A percentile compares a stretch with the other conserved stretches of the same genome.
phyloP scores from a whole-genome alignment of 2,113 vertebrate genomes.

The Thalassarche chlororhynchos region DNA sequence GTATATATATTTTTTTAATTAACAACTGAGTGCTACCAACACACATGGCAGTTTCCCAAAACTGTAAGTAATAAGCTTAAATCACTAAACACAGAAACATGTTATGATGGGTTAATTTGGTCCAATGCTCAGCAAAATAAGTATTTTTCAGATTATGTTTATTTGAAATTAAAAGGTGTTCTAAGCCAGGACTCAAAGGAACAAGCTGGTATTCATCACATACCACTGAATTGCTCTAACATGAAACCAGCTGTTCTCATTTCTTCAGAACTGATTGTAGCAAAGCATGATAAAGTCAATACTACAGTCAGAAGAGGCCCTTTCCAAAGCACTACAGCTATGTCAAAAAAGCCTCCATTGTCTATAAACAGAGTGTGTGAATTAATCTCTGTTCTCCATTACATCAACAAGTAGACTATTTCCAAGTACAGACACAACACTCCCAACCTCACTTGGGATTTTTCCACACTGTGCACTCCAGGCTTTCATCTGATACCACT shows the following conservation, averaged over 20 bases:
- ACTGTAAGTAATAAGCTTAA: neutral
- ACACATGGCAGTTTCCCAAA: neutral
- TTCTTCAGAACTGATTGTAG: neutral
- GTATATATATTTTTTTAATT: neutral
- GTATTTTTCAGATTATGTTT: neutral
- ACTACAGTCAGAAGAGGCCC: neutral
- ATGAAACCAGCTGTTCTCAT: neutral
- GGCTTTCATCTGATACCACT: neutral
- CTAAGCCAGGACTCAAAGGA: neutral
- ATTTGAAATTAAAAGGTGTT: neutral
- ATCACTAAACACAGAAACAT: neutral
- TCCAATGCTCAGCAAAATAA: neutral
- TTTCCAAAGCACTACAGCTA: neutral
- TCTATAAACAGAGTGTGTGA: neutral
- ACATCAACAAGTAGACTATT: neutral
- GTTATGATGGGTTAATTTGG: neutral
- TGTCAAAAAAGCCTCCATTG: neutral
- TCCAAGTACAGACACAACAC: neutral
- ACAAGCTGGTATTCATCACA: neutral
- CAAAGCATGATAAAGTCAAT: neutral
- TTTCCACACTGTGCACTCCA: neutral
- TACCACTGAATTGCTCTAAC: neutral
- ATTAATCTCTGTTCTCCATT: neutral
- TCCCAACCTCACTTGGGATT: neutral
- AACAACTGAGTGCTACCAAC: neutral